A percentile compares a stretch with the other conserved stretches of the same genome.
Conservation (phyloP, 2,888 invertebrate species). For the Plagodis pulveraria region DNA sequence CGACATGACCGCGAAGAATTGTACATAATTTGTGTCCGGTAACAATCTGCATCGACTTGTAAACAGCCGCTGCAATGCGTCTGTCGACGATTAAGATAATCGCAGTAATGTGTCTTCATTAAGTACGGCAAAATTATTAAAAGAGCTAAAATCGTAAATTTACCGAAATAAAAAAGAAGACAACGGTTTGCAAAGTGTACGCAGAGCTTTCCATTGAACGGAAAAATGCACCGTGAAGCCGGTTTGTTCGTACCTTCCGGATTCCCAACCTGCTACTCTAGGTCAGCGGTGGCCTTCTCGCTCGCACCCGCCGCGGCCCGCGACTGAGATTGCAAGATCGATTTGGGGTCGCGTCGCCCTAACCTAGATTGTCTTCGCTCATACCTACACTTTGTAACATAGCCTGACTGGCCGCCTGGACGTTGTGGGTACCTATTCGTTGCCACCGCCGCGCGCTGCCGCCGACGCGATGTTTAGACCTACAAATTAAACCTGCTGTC, state of each 20-base stretch:
- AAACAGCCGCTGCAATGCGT: conserved; percentile 7
- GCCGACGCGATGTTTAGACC: conserved; percentile 7
- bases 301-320: conserved; percentile 59
- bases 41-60: not conserved
- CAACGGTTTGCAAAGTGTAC: conserved; percentile 60
- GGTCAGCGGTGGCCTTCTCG: conserved; percentile 70
- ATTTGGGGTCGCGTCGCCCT: conserved; percentile 83
- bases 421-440: conserved; percentile 13
- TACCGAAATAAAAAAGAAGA: conserved; percentile 45
- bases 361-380: conserved; percentile 77
- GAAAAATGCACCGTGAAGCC: conserved; percentile 81
- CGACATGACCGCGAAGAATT: too few relatives aligned
- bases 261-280: conserved; percentile 84
- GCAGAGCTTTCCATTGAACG: conserved; percentile 82
- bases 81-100: conserved; percentile 12
- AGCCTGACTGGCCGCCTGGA: conserved; percentile 42
- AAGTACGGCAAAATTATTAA: conserved; percentile 26
- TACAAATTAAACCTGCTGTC: conserved; percentile 19
- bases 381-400: conserved; percentile 63
- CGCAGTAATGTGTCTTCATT: conserved; percentile 21
- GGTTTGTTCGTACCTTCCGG: conserved; percentile 82
- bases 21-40: too few relatives aligned
- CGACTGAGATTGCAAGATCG: conserved; percentile 66
- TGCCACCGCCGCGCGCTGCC: conserved; percentile 5
- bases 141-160: conserved; percentile 45